Percentiles rank a stretch among this genome's conserved stretches.
Conservation (phyloP, 1,140 invertebrate species). For the Stegodyphus mimosarum region DNA sequence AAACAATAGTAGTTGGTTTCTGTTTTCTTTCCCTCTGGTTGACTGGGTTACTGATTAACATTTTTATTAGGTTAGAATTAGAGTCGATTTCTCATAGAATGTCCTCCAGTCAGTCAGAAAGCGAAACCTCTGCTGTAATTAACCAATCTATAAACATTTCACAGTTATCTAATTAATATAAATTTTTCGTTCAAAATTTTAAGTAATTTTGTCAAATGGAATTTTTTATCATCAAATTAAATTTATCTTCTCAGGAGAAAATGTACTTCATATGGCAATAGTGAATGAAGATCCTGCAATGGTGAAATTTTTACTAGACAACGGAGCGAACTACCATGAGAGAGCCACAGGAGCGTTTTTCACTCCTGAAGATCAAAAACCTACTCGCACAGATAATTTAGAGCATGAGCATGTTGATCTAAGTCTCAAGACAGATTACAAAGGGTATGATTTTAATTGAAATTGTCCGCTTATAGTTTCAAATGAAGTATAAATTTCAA, state of each 20-base stretch:
- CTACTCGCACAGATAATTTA: conserved; percentile 83
- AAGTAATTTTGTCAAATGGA: too few species aligned
- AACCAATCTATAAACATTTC: too few species aligned
- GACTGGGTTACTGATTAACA: too few species aligned
- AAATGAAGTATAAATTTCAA: neutral
- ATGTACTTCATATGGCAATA: conserved; percentile 94
- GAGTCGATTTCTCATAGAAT: too few species aligned
- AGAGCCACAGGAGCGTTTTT: conserved; percentile 95
- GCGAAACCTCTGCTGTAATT: too few species aligned
- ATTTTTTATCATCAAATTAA: neutral
- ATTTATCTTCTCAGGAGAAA: conserved; percentile 76
- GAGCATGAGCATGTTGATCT: conserved; percentile 95
- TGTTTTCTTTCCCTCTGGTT: too few species aligned
- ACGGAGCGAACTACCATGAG: conserved; percentile 90
- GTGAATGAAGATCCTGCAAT: conserved; percentile 98
- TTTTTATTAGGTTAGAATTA: too few species aligned
- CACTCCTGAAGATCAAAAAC: conserved; percentile 97
- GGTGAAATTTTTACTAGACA: conserved; percentile 94
- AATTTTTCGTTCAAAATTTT: too few species aligned
- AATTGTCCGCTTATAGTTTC: neutral
- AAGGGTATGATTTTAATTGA: conserved; percentile 76
- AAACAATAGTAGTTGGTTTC: too few species aligned
- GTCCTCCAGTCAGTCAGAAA: too few species aligned
- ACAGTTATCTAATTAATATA: too few species aligned
- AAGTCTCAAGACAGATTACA: conserved; percentile 88